Evolutionary conservation across 1,140 invertebrate genomes (phyloP).

Genomic region (Eufriesea mexicana): DNA sequence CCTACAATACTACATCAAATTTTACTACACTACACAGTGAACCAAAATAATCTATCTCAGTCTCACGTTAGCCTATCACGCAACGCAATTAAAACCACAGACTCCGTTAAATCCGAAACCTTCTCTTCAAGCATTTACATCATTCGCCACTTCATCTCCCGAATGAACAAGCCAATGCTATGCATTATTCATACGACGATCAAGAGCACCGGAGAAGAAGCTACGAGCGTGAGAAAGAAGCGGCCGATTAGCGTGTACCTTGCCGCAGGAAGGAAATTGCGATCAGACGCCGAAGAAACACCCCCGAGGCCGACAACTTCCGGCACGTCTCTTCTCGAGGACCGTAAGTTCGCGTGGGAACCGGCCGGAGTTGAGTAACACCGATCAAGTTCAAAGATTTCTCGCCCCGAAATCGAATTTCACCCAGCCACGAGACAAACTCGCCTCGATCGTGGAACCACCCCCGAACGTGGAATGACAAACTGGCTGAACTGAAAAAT

Average conservation of each 20-base stretch:
- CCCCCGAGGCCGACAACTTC: neutral
- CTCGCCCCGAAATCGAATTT: slow-evolving; percentile 18
- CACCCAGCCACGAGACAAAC: neutral
- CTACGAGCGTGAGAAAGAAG: neutral
- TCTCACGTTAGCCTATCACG: too few relatives aligned
- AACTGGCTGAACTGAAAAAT: slow-evolving; percentile 51
- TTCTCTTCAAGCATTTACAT: too few relatives aligned
- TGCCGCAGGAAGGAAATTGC: slow-evolving; percentile 15
- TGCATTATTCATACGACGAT: neutral
- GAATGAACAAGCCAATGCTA: neutral
- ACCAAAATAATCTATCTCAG: too few relatives aligned
- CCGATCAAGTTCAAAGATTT: slow-evolving; percentile 21
- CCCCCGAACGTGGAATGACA: slow-evolving; percentile 35
- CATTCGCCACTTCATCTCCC: too few relatives aligned
- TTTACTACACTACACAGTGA: too few relatives aligned
- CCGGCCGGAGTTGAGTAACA: neutral
- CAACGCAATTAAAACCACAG: too few relatives aligned
- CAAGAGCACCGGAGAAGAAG: neutral
- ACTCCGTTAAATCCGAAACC: too few relatives aligned
- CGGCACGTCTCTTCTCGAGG: too few relatives aligned
- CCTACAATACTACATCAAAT: too few relatives aligned
- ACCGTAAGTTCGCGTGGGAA: neutral
- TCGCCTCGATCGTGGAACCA: too few relatives aligned
- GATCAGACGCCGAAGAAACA: neutral
- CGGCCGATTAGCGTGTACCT: neutral